Percentiles rank a stretch among this genome's conserved stretches.
phyloP scores from a whole-genome alignment of 2,888 invertebrate genomes.

The Eupsilia transversa region DNA sequence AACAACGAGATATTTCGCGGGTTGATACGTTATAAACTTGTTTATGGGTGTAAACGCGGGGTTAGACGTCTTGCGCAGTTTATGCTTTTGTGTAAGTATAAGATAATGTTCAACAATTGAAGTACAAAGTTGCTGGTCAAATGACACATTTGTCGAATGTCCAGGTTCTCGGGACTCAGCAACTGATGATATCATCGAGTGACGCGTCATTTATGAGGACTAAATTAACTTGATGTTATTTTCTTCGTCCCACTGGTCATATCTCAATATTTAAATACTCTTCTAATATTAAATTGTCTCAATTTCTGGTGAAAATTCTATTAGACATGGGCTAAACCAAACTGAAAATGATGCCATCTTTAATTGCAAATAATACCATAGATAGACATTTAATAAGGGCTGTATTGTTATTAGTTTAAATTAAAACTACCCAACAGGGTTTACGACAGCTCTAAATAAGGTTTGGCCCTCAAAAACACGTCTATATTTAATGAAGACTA shows the following conservation, averaged over 20 bases:
- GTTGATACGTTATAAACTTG: too few relatives aligned
- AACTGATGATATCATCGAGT: constrained; percentile 27
- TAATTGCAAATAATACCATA: background rate
- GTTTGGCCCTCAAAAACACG: too few relatives aligned
- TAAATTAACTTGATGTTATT: constrained; percentile 5
- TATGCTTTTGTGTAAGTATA: constrained; percentile 29
- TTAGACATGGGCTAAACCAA: background rate
- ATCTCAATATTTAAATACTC: background rate
- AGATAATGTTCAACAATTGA: background rate
- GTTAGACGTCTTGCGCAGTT: constrained; percentile 45
- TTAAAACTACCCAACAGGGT: background rate
- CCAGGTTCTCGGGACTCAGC: background rate
- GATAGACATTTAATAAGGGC: background rate
- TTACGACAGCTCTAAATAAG: background rate
- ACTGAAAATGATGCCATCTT: background rate
- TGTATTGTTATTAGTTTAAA: background rate
- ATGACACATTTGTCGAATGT: background rate
- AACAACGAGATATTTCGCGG: too few relatives aligned
- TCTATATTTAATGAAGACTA: too few relatives aligned
- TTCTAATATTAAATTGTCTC: background rate
- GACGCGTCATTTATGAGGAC: background rate
- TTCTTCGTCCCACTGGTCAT: background rate
- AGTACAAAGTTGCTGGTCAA: constrained; percentile 28
- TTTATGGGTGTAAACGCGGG: too few relatives aligned
- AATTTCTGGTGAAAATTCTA: background rate